Conservation (phyloP, 1,140 invertebrate species). For the Scaptomyza pallida region DNA sequence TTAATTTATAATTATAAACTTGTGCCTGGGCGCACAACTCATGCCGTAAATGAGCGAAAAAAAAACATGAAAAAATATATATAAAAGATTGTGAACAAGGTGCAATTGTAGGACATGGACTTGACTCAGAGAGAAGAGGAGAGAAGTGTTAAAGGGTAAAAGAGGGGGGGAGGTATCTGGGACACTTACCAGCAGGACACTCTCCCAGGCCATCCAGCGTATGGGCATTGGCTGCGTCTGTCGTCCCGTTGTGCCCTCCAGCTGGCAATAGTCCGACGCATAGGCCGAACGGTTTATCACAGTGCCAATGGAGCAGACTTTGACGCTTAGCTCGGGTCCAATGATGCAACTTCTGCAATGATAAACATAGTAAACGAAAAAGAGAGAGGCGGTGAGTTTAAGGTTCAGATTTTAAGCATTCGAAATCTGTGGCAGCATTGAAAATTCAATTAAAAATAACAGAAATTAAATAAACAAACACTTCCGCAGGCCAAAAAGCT, state of each 20-base stretch:
- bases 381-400: conserved; percentile 21
- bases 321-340: conserved; percentile 90
- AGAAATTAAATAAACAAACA: conserved; percentile 78
- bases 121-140: not conserved
- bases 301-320: conserved; percentile 92
- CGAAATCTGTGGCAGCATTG: conserved; percentile 48
- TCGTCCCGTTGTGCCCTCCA: conserved; percentile 86
- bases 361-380: conserved; percentile 35
- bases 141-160: not conserved
- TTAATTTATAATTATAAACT: conserved; percentile 69
- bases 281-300: conserved; percentile 88
- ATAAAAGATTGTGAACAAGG: conserved; percentile 10
- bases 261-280: conserved; percentile 89
- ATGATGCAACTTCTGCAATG: conserved; percentile 92
- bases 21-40: conserved; percentile 51
- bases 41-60: conserved; percentile 29
- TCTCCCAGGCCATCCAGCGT: conserved; percentile 94
- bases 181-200: conserved; percentile 89
- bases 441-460: conserved; percentile 81
- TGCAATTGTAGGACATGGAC: conserved; percentile 9
- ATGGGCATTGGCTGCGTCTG: conserved; percentile 87
- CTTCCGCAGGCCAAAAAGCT: conserved; percentile 68
- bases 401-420: conserved; percentile 33
- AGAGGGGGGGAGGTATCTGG: too few relatives aligned
- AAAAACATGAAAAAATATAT: conserved; percentile 3